A percentile compares a stretch with the other conserved stretches of the same genome.
Conservation (phyloP, 2,888 invertebrate genomes). For the Sesia bembeciformis region DNA sequence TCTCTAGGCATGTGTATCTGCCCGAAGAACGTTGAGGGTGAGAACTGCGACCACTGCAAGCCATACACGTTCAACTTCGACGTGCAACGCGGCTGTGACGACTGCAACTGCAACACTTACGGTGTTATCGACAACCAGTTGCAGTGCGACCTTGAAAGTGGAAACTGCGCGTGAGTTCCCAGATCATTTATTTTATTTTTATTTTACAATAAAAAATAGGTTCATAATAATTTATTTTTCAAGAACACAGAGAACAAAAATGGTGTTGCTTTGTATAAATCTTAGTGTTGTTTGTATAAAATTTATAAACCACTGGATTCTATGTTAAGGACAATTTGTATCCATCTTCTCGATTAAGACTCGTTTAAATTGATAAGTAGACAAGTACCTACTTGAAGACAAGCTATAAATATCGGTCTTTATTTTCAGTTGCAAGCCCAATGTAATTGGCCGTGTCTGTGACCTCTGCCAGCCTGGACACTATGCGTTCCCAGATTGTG, state of each 20-base stretch:
- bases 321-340: too few species aligned
- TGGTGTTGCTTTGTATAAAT: too few species aligned
- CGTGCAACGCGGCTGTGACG: slow-evolving; percentile 94
- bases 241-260: too few species aligned
- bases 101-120: slow-evolving; percentile 90
- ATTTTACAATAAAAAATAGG: too few species aligned
- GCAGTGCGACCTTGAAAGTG: slow-evolving; percentile 91
- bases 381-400: too few species aligned
- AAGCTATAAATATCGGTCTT: too few species aligned
- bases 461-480: slow-evolving; percentile 89
- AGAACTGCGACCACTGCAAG: slow-evolving; percentile 91
- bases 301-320: too few species aligned
- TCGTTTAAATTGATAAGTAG: too few species aligned
- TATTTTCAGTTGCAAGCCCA: slow-evolving; percentile 81
- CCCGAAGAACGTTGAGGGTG: slow-evolving; percentile 91
- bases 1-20: slow-evolving; percentile 87
- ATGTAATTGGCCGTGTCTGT: slow-evolving; percentile 92
- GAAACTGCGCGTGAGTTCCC: slow-evolving; percentile 83
- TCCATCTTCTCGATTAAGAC: too few species aligned
- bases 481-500: slow-evolving; percentile 92
- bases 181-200: not conserved
- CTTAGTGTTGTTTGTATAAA: too few species aligned
- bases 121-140: slow-evolving; percentile 85
- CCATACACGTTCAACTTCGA: slow-evolving; percentile 94
- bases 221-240: too few species aligned